Evolutionary conservation across 2,888 invertebrate genomes (phyloP), one percentile per base, ranked within the genome.

Genomic region (Tribolium freemani): DNA sequence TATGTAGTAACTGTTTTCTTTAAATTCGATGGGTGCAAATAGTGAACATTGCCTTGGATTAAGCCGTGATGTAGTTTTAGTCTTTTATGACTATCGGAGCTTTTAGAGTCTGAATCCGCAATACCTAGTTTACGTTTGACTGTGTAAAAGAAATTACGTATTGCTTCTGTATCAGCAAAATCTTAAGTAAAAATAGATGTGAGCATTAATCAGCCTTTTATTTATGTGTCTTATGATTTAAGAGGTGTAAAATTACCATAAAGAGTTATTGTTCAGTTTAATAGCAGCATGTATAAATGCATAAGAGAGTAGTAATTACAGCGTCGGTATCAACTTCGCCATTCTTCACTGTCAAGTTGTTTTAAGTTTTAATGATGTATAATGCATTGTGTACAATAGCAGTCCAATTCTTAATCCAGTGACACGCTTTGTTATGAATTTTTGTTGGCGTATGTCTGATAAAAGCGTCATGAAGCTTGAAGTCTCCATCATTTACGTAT

Each of bases 271-370:
- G 38, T 38, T 38, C n/a, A 9, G 38, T 8, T 51, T 63, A 63
- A 63, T 50, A 31, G 63, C 38, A n/a, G 63, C 51, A 9, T 63
- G 50, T 16, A 51, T 50, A 30, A 63, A 63, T 63, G 50, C 63
- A 63, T 9, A 31, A 26, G 5, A 30, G 38, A n/a, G 38, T n/a
- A 45, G 13, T 63, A 63, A 63, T 63, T 63, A 63, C 31, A 31
- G 50, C 16, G n/a, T 63, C 21, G 31, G 30, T 63, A 63, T 63
- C 63, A 51, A 48, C 50, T 51, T 63, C 31, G 50, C 63, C 31
- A 51, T 63, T 63, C 50, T 63, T 63, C 30, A 63, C 51, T 51
- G 63, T 63, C 63, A 51, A 63, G 11, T 50, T 51, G 63, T 63
- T 63, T 31, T 16, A 48, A 10, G 26, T 10, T 31, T 31, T 63